Evolutionary conservation across 2,113 vertebrate species (phyloP).

Genomic region (Tenebrosternarchus preto): DNA sequence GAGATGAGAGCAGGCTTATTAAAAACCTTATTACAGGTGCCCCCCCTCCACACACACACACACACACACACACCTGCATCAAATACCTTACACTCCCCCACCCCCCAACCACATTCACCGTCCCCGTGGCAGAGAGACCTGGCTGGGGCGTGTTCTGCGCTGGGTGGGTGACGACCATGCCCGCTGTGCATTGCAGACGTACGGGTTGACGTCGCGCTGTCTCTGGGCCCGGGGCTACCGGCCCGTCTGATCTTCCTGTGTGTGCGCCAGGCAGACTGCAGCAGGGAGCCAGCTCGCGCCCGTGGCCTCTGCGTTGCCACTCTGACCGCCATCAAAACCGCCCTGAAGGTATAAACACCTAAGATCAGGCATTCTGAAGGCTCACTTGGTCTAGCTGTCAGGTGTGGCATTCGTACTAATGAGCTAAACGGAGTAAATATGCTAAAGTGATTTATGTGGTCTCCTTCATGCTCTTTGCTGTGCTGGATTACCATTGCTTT

Average conservation of each 20-base stretch:
- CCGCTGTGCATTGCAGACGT: conserved; percentile 66
- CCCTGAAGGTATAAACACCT: conserved; percentile 72
- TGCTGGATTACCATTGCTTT: neutral
- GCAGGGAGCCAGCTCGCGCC: conserved; percentile 57
- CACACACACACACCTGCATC: neutral
- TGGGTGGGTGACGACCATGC: neutral
- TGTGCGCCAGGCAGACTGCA: conserved; percentile 70
- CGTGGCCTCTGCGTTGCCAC: conserved; percentile 62
- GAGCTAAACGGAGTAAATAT: neutral
- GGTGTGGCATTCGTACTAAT: neutral
- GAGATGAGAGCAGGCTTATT: conserved; percentile 74
- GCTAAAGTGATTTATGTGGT: neutral
- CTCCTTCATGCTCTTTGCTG: too few species aligned
- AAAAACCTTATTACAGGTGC: conserved; percentile 80
- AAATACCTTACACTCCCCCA: neutral
- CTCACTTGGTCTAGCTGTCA: neutral
- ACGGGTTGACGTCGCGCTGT: conserved; percentile 64
- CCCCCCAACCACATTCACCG: too few species aligned
- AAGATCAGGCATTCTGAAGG: neutral
- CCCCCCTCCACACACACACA: neutral
- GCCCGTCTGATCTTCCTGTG: conserved; percentile 78
- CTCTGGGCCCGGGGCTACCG: conserved; percentile 67
- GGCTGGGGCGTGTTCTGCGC: too few species aligned
- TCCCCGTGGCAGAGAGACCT: too few species aligned
- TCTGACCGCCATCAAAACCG: conserved; percentile 70